Evolutionary conservation across 2,888 invertebrate species (phyloP), one percentile per base, ranked within the genome.

Genomic region (Epinotia ramella): DNA sequence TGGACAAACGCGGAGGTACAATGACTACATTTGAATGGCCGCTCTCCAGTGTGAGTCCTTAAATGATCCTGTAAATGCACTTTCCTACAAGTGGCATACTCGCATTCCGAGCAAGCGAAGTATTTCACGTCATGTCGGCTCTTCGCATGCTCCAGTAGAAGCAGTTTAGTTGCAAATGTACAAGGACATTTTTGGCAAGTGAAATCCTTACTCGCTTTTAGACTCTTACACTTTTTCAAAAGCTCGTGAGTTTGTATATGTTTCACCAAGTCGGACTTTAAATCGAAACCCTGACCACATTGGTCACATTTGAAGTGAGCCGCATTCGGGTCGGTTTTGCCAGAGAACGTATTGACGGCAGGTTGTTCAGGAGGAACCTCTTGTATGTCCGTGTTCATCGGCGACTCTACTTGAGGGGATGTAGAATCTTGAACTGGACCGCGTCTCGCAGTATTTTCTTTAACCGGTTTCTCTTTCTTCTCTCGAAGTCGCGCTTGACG

Each of bases 11-110:
- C 75, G 16, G 78, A 73, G 0, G 75, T 20, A 72, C 80, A 81
- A 0, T 79, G 28, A 12, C 66, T 33, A 76, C 81, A 80, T n/a
- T 46, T 53, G 40, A 69, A 79, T 16, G 78, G 77, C 9, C 62
- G 7, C 18, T 73, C 67, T 6, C 73, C 74, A 24, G 79, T 78
- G 44, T 80, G 80, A n/a, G 64, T 73, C 77, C 56, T 73, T 49
- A 76, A 57, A 74, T 80, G 80, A 1, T 3, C 57, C 7, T 64
- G n/a, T 62, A 81, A 72, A 28, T 20, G 46, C 28, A 1, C 13
- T 60, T 77, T 75, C 16, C 0, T 44, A 13, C 12, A 1, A 46
- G 12, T 46, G 13, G 46, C 13, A 46, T 40, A 49, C 13, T 57
- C 69, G 53, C 71, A 20, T 16, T 63, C 33, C 12, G 28, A 13